A percentile compares a stretch with the other conserved stretches of the same genome.
Conservation (phyloP, 1,140 invertebrate genomes). For the Sitobion miscanthi region DNA sequence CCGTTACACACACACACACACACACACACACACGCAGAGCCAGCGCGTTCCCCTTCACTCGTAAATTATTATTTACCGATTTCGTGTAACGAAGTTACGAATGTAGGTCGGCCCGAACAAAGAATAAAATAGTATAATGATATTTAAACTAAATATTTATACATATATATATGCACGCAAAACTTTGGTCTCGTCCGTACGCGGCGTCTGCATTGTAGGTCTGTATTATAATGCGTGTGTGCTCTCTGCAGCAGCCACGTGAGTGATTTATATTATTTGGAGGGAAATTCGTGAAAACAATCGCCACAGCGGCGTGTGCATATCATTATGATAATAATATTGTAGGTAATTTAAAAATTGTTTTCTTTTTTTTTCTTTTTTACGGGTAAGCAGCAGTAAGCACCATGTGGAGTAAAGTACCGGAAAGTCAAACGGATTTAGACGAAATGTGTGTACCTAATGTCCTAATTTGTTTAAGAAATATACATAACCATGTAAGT, state of each 20-base stretch:
- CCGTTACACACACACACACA: constrained; percentile 25
- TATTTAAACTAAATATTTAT: background rate
- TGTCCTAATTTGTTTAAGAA: background rate
- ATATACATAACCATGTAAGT: background rate
- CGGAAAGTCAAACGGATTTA: background rate
- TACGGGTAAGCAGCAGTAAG: no score
- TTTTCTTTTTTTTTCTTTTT: background rate
- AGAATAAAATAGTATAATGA: constrained; percentile 42
- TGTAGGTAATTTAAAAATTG: background rate
- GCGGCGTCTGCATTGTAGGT: no score
- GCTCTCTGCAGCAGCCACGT: background rate
- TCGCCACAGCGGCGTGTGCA: background rate
- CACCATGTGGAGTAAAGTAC: background rate
- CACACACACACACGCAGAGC: background rate
- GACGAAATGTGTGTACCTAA: background rate
- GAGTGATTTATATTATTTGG: background rate
- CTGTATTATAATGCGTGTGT: no score
- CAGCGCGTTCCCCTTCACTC: constrained; percentile 52
- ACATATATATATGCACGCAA: background rate
- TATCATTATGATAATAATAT: background rate
- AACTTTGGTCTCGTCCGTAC: background rate
- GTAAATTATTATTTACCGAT: constrained; percentile 56
- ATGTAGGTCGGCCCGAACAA: constrained; percentile 54
- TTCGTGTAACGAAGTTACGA: constrained; percentile 48
- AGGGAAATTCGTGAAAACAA: background rate